Evolutionary conservation across 2,113 vertebrate species (phyloP).

Genomic region (Aythya baeri): DNA sequence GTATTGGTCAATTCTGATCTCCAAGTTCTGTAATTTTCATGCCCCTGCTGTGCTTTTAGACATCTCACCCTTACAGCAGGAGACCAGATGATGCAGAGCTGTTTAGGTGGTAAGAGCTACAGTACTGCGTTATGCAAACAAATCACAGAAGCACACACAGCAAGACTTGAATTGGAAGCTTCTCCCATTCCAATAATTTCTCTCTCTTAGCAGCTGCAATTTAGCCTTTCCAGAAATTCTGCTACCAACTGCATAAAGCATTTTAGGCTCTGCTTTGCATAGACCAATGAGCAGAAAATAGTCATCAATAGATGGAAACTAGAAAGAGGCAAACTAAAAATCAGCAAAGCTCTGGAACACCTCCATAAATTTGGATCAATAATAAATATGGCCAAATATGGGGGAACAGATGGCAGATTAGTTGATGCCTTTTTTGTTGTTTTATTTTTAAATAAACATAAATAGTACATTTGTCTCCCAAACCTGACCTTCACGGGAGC

Average conservation of each 20-base stretch:
- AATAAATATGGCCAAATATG: neutral
- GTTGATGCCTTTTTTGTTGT: neutral
- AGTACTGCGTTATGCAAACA: neutral
- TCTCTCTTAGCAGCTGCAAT: conserved; percentile 26
- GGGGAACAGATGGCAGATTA: neutral
- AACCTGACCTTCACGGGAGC: neutral
- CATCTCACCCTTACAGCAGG: conserved; percentile 38
- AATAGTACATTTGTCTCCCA: neutral
- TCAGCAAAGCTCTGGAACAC: neutral
- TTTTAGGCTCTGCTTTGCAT: neutral
- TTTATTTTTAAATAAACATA: neutral
- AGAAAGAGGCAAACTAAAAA: neutral
- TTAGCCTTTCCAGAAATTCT: conserved; percentile 40
- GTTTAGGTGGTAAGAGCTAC: conserved; percentile 24
- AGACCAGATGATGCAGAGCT: conserved; percentile 5
- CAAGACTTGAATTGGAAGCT: conserved; percentile 44
- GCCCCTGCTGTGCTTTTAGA: conserved; percentile 34
- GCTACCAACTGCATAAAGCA: conserved; percentile 10
- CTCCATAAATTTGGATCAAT: neutral
- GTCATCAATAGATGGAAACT: neutral
- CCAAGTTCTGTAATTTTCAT: conserved; percentile 14
- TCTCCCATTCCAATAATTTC: neutral
- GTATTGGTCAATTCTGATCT: conserved; percentile 21
- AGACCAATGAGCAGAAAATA: conserved; percentile 21
- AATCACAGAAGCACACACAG: conserved; percentile 41